Evolutionary conservation across 2,113 vertebrate species (phyloP).

Genomic region (Kryptolebias marmoratus): DNA sequence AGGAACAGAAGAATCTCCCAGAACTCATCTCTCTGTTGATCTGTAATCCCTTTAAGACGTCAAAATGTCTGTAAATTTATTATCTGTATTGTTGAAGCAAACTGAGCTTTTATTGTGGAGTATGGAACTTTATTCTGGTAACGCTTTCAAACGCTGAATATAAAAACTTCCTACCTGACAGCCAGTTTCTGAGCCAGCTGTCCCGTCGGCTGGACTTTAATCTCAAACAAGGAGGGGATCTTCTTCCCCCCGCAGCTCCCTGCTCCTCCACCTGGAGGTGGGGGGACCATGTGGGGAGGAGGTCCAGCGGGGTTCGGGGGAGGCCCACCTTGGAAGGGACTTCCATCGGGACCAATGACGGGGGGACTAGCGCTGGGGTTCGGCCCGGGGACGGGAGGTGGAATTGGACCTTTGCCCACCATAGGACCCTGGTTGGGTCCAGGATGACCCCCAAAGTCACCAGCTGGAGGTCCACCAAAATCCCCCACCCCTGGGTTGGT

Average conservation of each 20-base stretch:
- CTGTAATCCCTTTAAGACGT: too few species aligned
- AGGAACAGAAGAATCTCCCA: too few species aligned
- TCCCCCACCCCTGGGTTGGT: conserved; percentile 73
- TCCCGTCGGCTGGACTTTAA: conserved; percentile 92
- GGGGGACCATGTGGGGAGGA: conserved; percentile 77
- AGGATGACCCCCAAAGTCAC: conserved; percentile 60
- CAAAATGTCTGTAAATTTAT: too few species aligned
- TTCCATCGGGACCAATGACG: conserved; percentile 74
- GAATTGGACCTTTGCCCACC: conserved; percentile 56
- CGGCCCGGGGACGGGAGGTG: conserved; percentile 52
- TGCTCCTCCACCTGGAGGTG: conserved; percentile 77
- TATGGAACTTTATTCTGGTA: neutral
- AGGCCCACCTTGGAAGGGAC: conserved; percentile 74
- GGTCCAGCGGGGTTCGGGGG: conserved; percentile 77
- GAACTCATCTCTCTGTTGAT: too few species aligned
- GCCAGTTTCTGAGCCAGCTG: conserved; percentile 94
- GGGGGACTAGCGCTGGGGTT: conserved; percentile 69
- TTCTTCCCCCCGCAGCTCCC: conserved; percentile 80
- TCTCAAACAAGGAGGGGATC: conserved; percentile 94
- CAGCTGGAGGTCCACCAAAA: conserved; percentile 49
- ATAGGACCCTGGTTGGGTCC: conserved; percentile 68
- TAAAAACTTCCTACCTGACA: conserved; percentile 80
- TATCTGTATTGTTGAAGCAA: too few species aligned
- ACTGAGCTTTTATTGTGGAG: too few species aligned
- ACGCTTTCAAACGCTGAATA: neutral